Evolutionary conservation across 2,797 vertebrate genomes (phyloP), one percentile per base, ranked within the genome.

Genomic region (Sebastes variabilis): DNA sequence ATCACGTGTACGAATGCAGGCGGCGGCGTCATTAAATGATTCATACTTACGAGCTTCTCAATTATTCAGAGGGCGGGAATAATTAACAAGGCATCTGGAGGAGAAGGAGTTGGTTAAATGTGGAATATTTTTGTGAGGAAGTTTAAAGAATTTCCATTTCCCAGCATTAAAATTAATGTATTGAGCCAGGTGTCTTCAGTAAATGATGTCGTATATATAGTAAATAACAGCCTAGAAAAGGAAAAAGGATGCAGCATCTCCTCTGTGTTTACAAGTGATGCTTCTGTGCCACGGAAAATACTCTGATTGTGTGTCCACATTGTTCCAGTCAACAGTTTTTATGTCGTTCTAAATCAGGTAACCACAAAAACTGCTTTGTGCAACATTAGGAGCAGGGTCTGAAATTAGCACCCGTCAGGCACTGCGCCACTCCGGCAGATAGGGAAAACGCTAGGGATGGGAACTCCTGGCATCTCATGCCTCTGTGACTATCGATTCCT

Each of bases 41-140:
- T 94, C 87, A 89, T 91, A 91, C 89, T 89, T 90, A 90, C 29
- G 80, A 88, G 86, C 87, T 82, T 64, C 84, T 94, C 81, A 92
- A 94, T 94, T 90, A 94, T 94, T 93, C 91, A 94, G 77, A 90
- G 67, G 81, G 80, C 29, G 72, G 79, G 84, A 92, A 92, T 93
- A 91, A 94, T 93, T 92, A 93, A 89, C 84, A 77, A 88, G 77
- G 85, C 87, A 89, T 91, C 86, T 87, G 87, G 82, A 89, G 85
- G 80, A 87, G 83, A 88, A 77, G 77, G 79, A 84, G 72, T 87
- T 80, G 79, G 72, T 82, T 83, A 85, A 75, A 89, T 81, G 65
- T 81, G 81, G 58, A 78, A 8, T 75, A 49, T 18, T 14, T 38
- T 74, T 42, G 6, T 25, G 27, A 34, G 30, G 20, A 5, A 27